Percentiles rank a stretch among this genome's conserved stretches.
These are phyloP conservation scores for Priocnemis perturbator DNA, from an alignment of 2,888 invertebrate genomes.

Conservation along the genomic window DNA sequence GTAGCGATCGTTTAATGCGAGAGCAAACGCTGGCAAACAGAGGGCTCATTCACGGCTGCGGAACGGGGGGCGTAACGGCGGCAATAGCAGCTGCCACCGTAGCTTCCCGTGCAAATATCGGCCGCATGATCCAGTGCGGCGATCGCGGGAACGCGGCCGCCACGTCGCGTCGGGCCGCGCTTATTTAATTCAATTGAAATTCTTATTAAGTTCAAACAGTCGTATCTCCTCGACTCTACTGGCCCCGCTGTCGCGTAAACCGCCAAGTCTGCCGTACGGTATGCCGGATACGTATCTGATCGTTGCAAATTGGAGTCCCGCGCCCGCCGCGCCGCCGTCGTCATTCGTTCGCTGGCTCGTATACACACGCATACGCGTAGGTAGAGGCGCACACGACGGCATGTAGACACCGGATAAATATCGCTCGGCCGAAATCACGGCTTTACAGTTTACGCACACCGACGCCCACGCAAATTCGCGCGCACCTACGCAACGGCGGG, in stretches of 20 bases:
- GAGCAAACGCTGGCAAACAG: background rate
- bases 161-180: background rate
- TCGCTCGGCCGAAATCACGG: conserved; percentile 25
- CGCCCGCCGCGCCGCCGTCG: background rate
- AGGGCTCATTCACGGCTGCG: background rate
- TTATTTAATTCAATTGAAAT: conserved; percentile 51
- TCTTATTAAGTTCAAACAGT: conserved; percentile 43
- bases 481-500: background rate
- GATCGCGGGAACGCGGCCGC: background rate
- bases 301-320: conserved; percentile 21
- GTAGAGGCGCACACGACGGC: background rate
- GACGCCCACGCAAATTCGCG: conserved; percentile 4
- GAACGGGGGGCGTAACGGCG: conserved; percentile 1
- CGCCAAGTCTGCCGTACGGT: background rate
- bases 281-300: conserved; percentile 21
- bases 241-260: background rate
- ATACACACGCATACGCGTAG: background rate
- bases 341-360: too few species aligned
- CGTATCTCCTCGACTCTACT: conserved; percentile 4
- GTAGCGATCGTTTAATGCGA: background rate
- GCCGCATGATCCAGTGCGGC: background rate
- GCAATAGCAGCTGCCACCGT: background rate
- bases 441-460: conserved; percentile 22
- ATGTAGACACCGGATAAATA: conserved; percentile 16
- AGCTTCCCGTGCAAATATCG: conserved; percentile 8